Evolutionary conservation across 2,888 invertebrate genomes (phyloP).

Genomic region (Nowickia ferox): DNA sequence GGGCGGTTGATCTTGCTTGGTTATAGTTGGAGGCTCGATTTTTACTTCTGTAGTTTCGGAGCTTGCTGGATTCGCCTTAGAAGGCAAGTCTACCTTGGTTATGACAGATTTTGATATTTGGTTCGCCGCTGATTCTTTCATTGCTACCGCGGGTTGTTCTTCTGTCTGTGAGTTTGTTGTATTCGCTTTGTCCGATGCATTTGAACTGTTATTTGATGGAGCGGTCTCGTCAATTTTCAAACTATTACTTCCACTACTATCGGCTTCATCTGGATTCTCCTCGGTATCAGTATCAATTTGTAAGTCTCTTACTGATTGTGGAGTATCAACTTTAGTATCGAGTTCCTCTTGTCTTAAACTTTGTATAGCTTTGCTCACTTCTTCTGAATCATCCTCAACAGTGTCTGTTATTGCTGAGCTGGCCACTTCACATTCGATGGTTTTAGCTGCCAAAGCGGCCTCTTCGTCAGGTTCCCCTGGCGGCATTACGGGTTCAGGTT

Average conservation of each 20-base stretch:
- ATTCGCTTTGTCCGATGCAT: slow-evolving; percentile 53
- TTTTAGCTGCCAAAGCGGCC: slow-evolving; percentile 84
- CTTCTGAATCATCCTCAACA: slow-evolving; percentile 87
- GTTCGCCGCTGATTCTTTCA: slow-evolving; percentile 37
- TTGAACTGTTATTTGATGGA: slow-evolving; percentile 57
- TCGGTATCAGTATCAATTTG: slow-evolving; percentile 94
- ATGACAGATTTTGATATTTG: slow-evolving; percentile 76
- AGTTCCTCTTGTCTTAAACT: slow-evolving; percentile 89
- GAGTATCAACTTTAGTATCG: slow-evolving; percentile 92
- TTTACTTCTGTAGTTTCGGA: slow-evolving; percentile 78
- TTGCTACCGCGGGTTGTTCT: slow-evolving; percentile 4
- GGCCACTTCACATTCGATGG: slow-evolving; percentile 77
- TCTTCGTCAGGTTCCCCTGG: slow-evolving; percentile 82
- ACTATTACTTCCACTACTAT: slow-evolving; percentile 80
- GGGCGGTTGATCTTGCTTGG: slow-evolving; percentile 79
- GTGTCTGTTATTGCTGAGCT: slow-evolving; percentile 58
- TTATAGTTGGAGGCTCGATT: slow-evolving; percentile 80
- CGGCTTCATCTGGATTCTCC: slow-evolving; percentile 86
- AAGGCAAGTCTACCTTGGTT: slow-evolving; percentile 75
- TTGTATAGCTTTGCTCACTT: slow-evolving; percentile 92
- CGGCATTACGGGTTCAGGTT: slow-evolving; percentile 83
- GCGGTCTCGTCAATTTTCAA: slow-evolving; percentile 80
- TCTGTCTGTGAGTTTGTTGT: slow-evolving; percentile 7
- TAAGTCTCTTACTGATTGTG: slow-evolving; percentile 91
- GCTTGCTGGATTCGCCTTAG: slow-evolving; percentile 43